phyloP scores from a whole-genome alignment of 1,140 invertebrate species.

The Sarcophaga peregrina region DNA sequence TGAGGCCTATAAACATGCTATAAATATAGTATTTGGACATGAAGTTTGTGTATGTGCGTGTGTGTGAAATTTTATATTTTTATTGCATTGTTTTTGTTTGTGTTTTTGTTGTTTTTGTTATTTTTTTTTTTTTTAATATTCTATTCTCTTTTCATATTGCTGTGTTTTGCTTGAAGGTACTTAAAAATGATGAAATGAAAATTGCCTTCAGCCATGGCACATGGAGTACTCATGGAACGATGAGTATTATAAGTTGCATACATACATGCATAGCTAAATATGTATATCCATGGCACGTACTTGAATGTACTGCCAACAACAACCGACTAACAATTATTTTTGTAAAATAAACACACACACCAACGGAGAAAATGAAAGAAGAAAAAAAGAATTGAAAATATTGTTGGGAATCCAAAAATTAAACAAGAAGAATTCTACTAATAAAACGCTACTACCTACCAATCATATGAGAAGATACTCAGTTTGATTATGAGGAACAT shows the following conservation, averaged over 20 bases:
- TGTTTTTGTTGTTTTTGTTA: not conserved
- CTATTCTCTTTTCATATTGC: not conserved
- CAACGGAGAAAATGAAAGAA: conserved; percentile 8
- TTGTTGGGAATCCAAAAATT: not conserved
- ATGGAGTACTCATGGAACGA: conserved; percentile 9
- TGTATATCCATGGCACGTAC: conserved; percentile 33
- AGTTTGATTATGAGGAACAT: too few relatives aligned
- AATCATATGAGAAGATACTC: too few relatives aligned
- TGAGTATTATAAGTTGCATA: not conserved
- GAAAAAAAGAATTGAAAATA: not conserved
- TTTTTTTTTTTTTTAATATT: conserved; percentile 17
- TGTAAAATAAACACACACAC: not conserved
- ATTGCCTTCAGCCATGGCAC: conserved; percentile 33
- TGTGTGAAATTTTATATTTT: too few relatives aligned
- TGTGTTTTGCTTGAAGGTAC: conserved; percentile 24
- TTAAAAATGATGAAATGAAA: conserved; percentile 41
- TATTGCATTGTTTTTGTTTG: not conserved
- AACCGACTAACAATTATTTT: conserved; percentile 15
- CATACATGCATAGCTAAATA: too few relatives aligned
- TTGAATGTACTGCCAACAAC: conserved; percentile 15
- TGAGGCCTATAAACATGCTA: too few relatives aligned
- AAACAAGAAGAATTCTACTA: not conserved
- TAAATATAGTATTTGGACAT: too few relatives aligned
- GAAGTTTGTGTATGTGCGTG: too few relatives aligned
- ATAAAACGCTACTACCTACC: not conserved